phyloP scores from a whole-genome alignment of 2,797 vertebrate species.

The Vespertilio murinus region DNA sequence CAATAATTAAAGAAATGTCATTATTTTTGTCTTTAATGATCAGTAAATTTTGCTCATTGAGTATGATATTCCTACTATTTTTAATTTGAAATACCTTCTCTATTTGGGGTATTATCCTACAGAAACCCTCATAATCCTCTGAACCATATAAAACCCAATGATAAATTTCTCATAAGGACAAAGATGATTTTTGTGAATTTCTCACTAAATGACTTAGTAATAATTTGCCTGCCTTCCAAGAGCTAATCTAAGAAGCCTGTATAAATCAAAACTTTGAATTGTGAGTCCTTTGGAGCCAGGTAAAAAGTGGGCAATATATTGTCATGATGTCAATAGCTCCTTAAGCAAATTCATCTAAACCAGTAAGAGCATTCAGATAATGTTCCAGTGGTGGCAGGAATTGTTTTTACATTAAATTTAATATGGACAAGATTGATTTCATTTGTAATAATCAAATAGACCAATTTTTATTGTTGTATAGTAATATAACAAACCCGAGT shows the following conservation, averaged over 20 bases:
- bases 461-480: not conserved
- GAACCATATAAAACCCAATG: not conserved
- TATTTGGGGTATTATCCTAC: not conserved
- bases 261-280: not conserved
- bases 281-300: not conserved
- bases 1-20: not conserved
- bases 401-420: slow-evolving; percentile 48
- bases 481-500: not conserved
- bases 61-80: not conserved
- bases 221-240: not conserved
- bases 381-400: not conserved
- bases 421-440: slow-evolving; percentile 26
- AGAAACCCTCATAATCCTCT: not conserved
- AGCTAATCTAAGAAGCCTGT: not conserved
- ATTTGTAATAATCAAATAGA: not conserved
- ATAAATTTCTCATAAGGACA: not conserved
- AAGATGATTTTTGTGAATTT: not conserved
- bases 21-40: not conserved
- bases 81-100: not conserved
- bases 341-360: not conserved
- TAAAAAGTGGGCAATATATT: not conserved
- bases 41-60: not conserved
- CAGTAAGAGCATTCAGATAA: not conserved
- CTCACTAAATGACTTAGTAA: not conserved
- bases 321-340: not conserved